phyloP scores from a whole-genome alignment of 2,113 vertebrate genomes.

The Daboia siamensis region DNA sequence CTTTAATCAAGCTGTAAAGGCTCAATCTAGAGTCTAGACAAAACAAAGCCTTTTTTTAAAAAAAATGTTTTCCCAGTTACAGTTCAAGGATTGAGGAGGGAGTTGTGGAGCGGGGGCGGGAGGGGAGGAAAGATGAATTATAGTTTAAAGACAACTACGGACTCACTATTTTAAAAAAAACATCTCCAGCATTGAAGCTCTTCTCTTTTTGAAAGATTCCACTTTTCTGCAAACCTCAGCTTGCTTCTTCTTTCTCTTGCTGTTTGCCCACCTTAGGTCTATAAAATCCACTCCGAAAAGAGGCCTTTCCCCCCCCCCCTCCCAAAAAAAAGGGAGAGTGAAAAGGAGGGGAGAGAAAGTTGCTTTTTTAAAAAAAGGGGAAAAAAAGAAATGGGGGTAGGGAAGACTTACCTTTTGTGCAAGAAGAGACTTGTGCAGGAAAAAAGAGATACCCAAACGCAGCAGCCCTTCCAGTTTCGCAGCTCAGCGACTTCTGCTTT shows the following conservation, averaged over 20 bases:
- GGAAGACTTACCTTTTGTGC: slow-evolving; percentile 76
- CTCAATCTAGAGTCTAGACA: slow-evolving; percentile 35
- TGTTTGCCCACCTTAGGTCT: slow-evolving; percentile 7
- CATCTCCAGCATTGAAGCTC: slow-evolving; percentile 1
- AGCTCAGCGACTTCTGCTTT: slow-evolving; percentile 37
- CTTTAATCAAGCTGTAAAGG: not conserved
- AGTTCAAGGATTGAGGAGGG: not conserved
- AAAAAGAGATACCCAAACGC: slow-evolving; percentile 25
- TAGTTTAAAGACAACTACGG: slow-evolving; percentile 59
- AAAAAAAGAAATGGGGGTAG: too few relatives aligned
- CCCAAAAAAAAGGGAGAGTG: slow-evolving; percentile 23
- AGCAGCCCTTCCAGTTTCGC: slow-evolving; percentile 62
- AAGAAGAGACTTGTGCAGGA: slow-evolving; percentile 67
- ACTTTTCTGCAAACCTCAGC: slow-evolving; percentile 62
- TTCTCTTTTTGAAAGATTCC: slow-evolving; percentile 65
- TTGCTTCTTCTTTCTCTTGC: slow-evolving; percentile 55
- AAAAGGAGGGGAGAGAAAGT: slow-evolving; percentile 30
- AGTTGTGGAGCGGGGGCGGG: not conserved
- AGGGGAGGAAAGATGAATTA: slow-evolving; percentile 71
- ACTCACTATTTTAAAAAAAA: slow-evolving; percentile 52
- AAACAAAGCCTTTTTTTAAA: slow-evolving; percentile 5
- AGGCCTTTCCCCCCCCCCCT: not conserved
- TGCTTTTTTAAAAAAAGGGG: not conserved
- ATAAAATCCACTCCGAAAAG: slow-evolving; percentile 28
- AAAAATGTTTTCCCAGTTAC: not conserved